Evolutionary conservation across 2,888 invertebrate species (phyloP).

Genomic region (Deilephila elpenor): DNA sequence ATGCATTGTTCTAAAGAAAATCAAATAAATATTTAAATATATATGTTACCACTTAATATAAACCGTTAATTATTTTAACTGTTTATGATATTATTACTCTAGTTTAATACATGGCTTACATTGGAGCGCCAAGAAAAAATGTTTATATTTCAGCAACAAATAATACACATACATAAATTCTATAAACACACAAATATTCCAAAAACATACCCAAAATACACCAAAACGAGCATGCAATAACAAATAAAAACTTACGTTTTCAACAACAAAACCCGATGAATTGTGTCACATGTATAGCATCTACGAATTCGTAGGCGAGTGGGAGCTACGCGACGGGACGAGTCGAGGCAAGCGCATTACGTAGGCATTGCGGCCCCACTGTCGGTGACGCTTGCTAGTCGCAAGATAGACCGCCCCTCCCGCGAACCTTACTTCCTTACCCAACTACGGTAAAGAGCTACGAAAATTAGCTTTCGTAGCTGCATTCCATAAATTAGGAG

Average conservation of each 20-base stretch:
- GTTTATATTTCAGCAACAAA: not conserved
- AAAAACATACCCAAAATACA: not conserved
- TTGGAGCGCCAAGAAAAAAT: not conserved
- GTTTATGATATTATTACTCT: too few relatives aligned
- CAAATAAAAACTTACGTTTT: constrained; percentile 26
- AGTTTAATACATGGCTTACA: not conserved
- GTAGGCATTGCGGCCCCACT: constrained; percentile 73
- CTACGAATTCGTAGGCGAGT: constrained; percentile 38
- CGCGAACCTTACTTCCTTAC: constrained; percentile 48
- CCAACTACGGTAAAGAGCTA: constrained; percentile 40
- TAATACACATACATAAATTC: not conserved
- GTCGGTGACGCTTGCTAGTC: constrained; percentile 45
- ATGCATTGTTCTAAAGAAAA: too few relatives aligned
- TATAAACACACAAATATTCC: not conserved
- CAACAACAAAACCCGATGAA: constrained; percentile 8
- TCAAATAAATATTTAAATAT: too few relatives aligned
- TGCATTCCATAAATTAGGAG: not conserved
- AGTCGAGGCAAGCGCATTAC: constrained; percentile 62
- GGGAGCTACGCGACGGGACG: constrained; percentile 39
- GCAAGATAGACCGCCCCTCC: constrained; percentile 45
- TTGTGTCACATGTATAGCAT: constrained; percentile 1
- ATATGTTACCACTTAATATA: too few relatives aligned
- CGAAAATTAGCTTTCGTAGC: constrained; percentile 24
- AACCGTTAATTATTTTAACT: too few relatives aligned
- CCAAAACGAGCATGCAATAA: not conserved